Evolutionary conservation across 1,140 invertebrate species (phyloP), one percentile per base, ranked within the genome.

Genomic region (Nasonia giraulti): DNA sequence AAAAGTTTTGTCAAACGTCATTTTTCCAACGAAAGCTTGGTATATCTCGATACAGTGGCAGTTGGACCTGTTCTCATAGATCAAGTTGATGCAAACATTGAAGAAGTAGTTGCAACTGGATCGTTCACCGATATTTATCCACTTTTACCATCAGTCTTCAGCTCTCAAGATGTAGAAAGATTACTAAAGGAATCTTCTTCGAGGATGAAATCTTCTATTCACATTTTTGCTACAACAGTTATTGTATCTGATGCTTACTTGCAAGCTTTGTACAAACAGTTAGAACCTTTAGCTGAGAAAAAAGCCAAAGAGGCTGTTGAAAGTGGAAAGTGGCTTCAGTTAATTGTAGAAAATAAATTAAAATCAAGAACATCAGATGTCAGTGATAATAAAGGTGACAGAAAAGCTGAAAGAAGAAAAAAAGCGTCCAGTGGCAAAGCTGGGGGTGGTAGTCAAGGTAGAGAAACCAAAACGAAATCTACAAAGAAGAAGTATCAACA

Each of bases 401-500:
- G 95, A 86, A 96, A 97, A 88, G 97, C 99, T 77, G 97, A 99
- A 88, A 93, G 98, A 55, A 94, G 97, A 85, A 98, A 98, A 89
- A 98, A 98, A 91, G 97, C 97, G 2, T 92, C 95, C 44, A 94
- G 95, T 84, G 97, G 97, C 5, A 98, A 98, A 94, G 95, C 94
- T 73, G 97, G 98, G 44, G 98, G 98, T 55, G 98, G 98, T 17
- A 96, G 95, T 47, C 98, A 99, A 93, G 98, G 98, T 1, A 94
- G 98, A 81, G 98, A 99, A 94, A 98, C 98, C 0, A 99, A 99
- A 93, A 99, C 97, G 0, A 99, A 98, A 92, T 96, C 98, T 8
- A 96, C 96, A 0, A 99, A 99, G 89, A 97, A 97, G 89, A 94
- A 94, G 55, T 92, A 94, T 86, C 94, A 95, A 90, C 92, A 93